Evolutionary conservation across 1,140 invertebrate genomes (phyloP), one percentile per base, ranked within the genome.

Genomic region (Tetranychus cinnabarinus): DNA sequence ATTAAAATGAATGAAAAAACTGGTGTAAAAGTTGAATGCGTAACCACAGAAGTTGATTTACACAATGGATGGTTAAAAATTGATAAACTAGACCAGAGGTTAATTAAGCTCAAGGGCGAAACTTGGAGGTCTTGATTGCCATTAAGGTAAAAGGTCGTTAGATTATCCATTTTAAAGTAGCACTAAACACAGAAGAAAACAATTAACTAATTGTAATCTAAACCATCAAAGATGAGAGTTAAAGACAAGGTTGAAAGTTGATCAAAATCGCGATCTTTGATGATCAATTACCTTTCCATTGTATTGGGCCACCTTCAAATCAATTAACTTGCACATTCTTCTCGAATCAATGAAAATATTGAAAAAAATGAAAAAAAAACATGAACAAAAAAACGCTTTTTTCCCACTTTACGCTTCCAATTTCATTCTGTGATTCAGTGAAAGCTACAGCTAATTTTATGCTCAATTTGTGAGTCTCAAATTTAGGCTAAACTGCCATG

Each of bases 301-400:
- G 35, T n/a, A 36, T 33, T 55, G 2, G n/a, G n/a, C 31, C 31
- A n/a, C 23, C 31, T n/a, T 52, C 31, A 31, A 33, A 6, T 52
- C n/a, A 31, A 52, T 52, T 52, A n/a, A 8, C 31, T 52, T n/a
- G 12, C 46, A 15, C 31, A 6, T 52, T 23, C 2, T 52, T 15
- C 15, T 31, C 50, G 7, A 12, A 52, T 50, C 46, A 34, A 60
- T 37, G 31, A 42, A 58, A 63, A 61, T 50, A 60, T 56, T 60
- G 55, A 58, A 36, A 64, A 64, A 61, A 59, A 64, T 62, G 61
- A 64, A n/a, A 12, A 36, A 56, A 31, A 33, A n/a, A n/a, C 13
- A 56, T 57, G 8, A 34, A 10, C 34, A 39, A 57, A 36, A 34
- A 34, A 13, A n/a, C 13, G 3, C 7, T 57, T 34, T 23, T 57